Conservation (phyloP, 2,888 invertebrate genomes). For the Lasioglossum calceatum region DNA sequence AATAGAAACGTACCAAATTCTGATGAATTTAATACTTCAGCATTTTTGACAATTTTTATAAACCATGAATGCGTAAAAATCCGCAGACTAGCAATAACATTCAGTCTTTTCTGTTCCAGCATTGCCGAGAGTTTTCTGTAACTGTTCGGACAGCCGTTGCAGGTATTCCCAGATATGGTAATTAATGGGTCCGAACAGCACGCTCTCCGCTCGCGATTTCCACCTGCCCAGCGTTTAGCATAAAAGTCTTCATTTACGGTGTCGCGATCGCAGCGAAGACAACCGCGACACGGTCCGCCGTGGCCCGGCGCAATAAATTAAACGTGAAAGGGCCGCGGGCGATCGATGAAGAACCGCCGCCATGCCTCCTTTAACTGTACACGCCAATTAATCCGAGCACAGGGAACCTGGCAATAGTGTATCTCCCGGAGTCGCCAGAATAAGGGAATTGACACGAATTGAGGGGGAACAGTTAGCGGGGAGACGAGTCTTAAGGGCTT, state of each 20-base stretch:
- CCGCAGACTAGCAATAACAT: neutral
- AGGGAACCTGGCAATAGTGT: slow-evolving; percentile 74
- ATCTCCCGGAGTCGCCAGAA: slow-evolving; percentile 49
- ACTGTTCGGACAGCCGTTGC: neutral
- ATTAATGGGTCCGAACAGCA: slow-evolving; percentile 55
- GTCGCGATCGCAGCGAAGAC: slow-evolving; percentile 66
- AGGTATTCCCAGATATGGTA: slow-evolving; percentile 43
- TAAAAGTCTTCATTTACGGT: slow-evolving; percentile 69
- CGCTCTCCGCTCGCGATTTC: slow-evolving; percentile 40
- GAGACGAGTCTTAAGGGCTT: slow-evolving; percentile 37
- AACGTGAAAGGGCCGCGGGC: slow-evolving; percentile 57
- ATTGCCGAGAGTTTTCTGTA: neutral
- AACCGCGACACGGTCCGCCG: slow-evolving; percentile 66
- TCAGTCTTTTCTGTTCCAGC: neutral
- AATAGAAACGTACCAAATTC: too few relatives aligned
- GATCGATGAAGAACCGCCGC: slow-evolving; percentile 53
- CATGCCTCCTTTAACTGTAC: slow-evolving; percentile 70
- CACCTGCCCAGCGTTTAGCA: slow-evolving; percentile 56
- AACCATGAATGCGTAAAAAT: too few relatives aligned
- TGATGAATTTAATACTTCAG: too few relatives aligned
- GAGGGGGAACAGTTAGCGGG: too few relatives aligned
- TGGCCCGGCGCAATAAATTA: slow-evolving; percentile 66
- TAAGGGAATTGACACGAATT: too few relatives aligned
- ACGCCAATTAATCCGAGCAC: slow-evolving; percentile 77
- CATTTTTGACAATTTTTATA: too few relatives aligned